Conservation (phyloP, 1,140 invertebrate genomes). For the Procambarus virginalis region DNA sequence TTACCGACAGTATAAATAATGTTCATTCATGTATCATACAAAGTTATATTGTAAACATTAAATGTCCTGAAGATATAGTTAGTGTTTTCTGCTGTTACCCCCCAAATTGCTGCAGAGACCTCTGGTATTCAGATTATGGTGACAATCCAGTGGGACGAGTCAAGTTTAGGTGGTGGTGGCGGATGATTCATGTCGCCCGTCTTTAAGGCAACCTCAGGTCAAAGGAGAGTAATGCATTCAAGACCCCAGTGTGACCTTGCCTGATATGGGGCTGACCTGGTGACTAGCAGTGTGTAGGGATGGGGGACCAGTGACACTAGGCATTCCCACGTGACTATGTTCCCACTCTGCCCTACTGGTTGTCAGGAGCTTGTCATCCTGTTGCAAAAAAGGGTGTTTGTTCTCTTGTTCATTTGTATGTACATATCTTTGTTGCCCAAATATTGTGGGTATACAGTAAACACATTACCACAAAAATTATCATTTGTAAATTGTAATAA, state of each 20-base stretch:
- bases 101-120: constrained; percentile 24
- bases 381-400: constrained; percentile 54
- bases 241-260: constrained; percentile 16
- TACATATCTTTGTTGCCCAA: constrained; percentile 70
- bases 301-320: neutral
- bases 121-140: constrained; percentile 24
- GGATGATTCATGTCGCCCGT: constrained; percentile 9
- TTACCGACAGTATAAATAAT: constrained; percentile 41
- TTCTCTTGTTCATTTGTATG: constrained; percentile 66
- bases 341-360: constrained; percentile 16
- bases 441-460: constrained; percentile 63
- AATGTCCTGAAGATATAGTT: constrained; percentile 20
- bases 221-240: constrained; percentile 24
- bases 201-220: constrained; percentile 26
- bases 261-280: constrained; percentile 13
- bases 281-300: constrained; percentile 5
- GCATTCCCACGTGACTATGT: neutral
- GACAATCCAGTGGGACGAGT: neutral
- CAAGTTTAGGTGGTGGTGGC: constrained; percentile 24
- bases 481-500: constrained; percentile 71
- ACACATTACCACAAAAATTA: constrained; percentile 69
- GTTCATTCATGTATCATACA: constrained; percentile 57
- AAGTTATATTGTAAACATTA: constrained; percentile 39
- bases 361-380: constrained; percentile 31
- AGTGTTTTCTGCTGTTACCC: constrained; percentile 20